These are phyloP conservation scores for Lanius ludovicianus DNA, from an alignment of 2,113 vertebrate genomes.

Conservation along the genomic window DNA sequence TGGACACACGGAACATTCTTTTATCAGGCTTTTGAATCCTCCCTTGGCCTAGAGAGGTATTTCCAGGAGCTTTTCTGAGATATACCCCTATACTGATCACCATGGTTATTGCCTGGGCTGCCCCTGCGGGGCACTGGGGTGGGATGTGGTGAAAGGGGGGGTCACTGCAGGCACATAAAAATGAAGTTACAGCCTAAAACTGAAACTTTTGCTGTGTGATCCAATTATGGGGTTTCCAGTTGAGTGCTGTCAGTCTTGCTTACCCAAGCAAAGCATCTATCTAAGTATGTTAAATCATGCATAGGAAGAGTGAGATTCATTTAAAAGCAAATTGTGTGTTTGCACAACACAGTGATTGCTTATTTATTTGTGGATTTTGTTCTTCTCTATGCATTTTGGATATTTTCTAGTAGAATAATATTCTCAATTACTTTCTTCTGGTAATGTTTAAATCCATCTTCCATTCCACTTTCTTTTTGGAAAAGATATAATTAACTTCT, in stretches of 20 bases:
- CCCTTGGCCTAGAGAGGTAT: neutral
- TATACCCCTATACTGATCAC: fast-evolving
- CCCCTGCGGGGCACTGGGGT: neutral
- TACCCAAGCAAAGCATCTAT: neutral
- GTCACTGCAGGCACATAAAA: neutral
- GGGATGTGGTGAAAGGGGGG: neutral
- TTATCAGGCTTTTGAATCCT: fast-evolving
- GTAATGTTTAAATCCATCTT: neutral
- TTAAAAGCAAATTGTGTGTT: neutral
- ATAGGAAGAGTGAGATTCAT: neutral
- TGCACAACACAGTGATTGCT: neutral
- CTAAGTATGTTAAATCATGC: neutral
- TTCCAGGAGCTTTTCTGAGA: neutral
- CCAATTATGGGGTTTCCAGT: neutral
- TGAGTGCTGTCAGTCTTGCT: neutral
- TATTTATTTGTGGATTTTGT: neutral
- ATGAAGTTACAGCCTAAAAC: neutral
- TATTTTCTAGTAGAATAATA: neutral
- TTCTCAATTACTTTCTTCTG: neutral
- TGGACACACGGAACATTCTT: neutral
- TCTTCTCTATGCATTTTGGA: neutral
- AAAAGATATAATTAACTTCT: neutral
- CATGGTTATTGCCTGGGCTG: neutral
- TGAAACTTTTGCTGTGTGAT: neutral
- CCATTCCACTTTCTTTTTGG: neutral